These are phyloP conservation scores for Notiomystis cincta DNA, from an alignment of 2,113 vertebrate genomes.

Conservation along the genomic window DNA sequence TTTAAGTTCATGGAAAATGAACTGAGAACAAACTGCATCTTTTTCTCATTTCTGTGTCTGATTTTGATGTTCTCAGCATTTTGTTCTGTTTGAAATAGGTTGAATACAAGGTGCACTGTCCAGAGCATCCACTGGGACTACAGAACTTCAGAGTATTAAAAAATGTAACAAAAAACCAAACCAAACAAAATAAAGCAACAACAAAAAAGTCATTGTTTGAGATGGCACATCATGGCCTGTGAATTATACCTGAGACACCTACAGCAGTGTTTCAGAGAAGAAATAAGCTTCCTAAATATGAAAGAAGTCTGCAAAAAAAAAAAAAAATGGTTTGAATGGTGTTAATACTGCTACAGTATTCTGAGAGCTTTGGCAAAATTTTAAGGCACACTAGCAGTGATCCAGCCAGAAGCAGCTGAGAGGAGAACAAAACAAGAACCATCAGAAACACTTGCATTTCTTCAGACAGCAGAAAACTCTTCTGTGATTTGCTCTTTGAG, in stretches of 20 bases:
- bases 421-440: background rate
- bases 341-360: background rate
- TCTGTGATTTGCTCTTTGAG: background rate
- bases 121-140: background rate
- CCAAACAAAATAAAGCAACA: too few species aligned
- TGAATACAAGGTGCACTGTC: background rate
- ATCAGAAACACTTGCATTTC: background rate
- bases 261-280: background rate
- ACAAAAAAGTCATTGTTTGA: too few species aligned
- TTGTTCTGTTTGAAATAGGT: background rate
- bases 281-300: background rate
- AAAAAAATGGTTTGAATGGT: background rate
- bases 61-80: background rate
- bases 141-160: too few species aligned
- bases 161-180: too few species aligned
- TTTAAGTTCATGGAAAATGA: background rate
- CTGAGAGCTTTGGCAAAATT: background rate
- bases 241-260: background rate
- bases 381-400: background rate
- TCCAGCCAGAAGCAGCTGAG: background rate
- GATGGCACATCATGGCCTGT: background rate
- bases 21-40: background rate
- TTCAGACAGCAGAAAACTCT: background rate
- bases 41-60: background rate
- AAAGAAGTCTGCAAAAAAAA: background rate